A percentile compares a stretch with the other conserved stretches of the same genome.
Evolutionary conservation across 2,888 invertebrate species (phyloP).

Genomic region (Blastobasis lacticolella): DNA sequence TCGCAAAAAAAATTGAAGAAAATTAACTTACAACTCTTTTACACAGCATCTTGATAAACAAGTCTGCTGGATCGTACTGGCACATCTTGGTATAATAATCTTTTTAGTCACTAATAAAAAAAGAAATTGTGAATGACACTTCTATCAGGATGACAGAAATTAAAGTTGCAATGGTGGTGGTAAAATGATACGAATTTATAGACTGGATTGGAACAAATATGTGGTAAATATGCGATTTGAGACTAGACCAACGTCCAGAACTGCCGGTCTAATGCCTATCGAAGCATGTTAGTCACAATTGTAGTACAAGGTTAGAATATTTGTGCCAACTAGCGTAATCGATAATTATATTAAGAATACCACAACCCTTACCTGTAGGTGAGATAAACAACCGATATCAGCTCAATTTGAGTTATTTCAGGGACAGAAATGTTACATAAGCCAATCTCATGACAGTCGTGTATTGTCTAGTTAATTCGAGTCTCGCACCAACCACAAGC

Average conservation of each 20-base stretch:
- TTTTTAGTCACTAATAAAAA: conserved; percentile 1
- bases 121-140: conserved; percentile 21
- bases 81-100: conserved; percentile 1
- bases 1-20: background rate
- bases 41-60: background rate
- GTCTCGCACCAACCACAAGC: conserved; percentile 37
- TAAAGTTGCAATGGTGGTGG: conserved; percentile 5
- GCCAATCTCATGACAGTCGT: conserved; percentile 61
- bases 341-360: conserved; percentile 10
- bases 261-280: conserved; percentile 27
- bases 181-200: background rate
- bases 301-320: conserved; percentile 45
- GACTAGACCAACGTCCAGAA: conserved; percentile 15
- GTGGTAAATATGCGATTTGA: background rate
- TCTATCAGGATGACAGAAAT: conserved; percentile 23
- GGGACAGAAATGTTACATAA: conserved; percentile 66
- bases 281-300: conserved; percentile 12
- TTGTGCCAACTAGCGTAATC: conserved; percentile 1
- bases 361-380: conserved; percentile 54
- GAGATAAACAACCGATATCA: conserved; percentile 55
- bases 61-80: background rate
- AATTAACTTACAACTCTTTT: background rate
- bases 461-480: conserved; percentile 34
- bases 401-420: conserved; percentile 45
- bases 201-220: background rate